Conservation (phyloP, 1,140 invertebrate genomes). For the Heliconius melpomene region DNA sequence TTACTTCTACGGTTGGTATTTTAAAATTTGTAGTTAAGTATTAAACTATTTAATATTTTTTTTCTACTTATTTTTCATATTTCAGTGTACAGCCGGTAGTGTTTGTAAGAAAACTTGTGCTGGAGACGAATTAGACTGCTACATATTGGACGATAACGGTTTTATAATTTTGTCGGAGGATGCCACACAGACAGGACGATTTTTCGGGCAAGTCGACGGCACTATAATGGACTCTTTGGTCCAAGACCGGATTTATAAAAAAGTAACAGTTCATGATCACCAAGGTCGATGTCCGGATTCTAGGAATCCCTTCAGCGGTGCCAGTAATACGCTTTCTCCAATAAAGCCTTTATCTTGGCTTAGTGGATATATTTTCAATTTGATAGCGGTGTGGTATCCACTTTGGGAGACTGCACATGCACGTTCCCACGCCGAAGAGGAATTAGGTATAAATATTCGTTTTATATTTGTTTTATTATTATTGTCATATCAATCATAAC, state of each 20-base stretch:
- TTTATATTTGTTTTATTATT: too few species aligned
- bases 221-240: conserved; percentile 96
- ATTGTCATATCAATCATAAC: too few species aligned
- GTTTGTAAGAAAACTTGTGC: conserved; percentile 91
- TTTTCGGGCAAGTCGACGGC: conserved; percentile 97
- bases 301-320: conserved; percentile 86
- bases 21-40: background rate
- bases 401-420: conserved; percentile 63
- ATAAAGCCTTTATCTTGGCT: conserved; percentile 79
- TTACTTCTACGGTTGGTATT: conserved; percentile 88
- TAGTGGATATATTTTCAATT: conserved; percentile 73
- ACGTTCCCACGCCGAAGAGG: conserved; percentile 69
- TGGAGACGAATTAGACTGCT: conserved; percentile 93
- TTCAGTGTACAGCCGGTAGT: conserved; percentile 86
- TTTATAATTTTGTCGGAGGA: conserved; percentile 96
- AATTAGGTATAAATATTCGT: conserved; percentile 58
- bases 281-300: conserved; percentile 92
- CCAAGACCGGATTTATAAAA: conserved; percentile 93
- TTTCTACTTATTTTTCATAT: conserved; percentile 34
- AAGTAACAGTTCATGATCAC: conserved; percentile 92
- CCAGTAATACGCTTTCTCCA: conserved; percentile 74
- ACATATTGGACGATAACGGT: conserved; percentile 95
- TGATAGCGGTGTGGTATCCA: conserved; percentile 73
- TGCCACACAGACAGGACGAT: conserved; percentile 90
- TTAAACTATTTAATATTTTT: background rate